phyloP scores from a whole-genome alignment of 2,797 vertebrate species.

The Alca torda region DNA sequence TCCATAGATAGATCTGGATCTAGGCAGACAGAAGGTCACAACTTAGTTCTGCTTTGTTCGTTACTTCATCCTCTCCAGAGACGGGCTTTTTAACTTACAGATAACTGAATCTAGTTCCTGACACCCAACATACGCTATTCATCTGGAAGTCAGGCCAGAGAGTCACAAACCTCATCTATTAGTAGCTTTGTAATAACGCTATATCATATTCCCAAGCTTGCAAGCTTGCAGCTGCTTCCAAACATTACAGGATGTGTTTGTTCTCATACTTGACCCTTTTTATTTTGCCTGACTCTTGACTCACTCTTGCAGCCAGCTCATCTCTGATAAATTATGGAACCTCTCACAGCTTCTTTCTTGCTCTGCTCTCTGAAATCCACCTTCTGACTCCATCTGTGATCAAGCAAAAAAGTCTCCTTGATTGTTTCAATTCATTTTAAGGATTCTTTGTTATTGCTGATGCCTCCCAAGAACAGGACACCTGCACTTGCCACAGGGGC shows the following conservation, averaged over 20 bases:
- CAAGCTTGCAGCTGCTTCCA: not conserved
- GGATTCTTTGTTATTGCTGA: not conserved
- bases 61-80: not conserved
- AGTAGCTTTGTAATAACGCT: not conserved
- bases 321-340: not conserved
- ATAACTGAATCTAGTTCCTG: not conserved
- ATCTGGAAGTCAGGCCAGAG: not conserved
- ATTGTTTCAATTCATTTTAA: conserved; percentile 18
- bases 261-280: conserved; percentile 23
- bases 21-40: not conserved
- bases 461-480: not conserved
- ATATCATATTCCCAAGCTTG: not conserved
- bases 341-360: not conserved
- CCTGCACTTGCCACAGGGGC: not conserved
- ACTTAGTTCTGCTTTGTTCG: not conserved
- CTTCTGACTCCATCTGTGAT: not conserved
- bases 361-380: not conserved
- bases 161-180: not conserved
- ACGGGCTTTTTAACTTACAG: not conserved
- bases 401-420: conserved; percentile 2
- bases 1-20: not conserved
- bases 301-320: not conserved
- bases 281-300: not conserved
- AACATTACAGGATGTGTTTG: not conserved
- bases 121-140: not conserved